Evolutionary conservation across 2,113 vertebrate genomes (phyloP).

Genomic region (Hippocampus comes): DNA sequence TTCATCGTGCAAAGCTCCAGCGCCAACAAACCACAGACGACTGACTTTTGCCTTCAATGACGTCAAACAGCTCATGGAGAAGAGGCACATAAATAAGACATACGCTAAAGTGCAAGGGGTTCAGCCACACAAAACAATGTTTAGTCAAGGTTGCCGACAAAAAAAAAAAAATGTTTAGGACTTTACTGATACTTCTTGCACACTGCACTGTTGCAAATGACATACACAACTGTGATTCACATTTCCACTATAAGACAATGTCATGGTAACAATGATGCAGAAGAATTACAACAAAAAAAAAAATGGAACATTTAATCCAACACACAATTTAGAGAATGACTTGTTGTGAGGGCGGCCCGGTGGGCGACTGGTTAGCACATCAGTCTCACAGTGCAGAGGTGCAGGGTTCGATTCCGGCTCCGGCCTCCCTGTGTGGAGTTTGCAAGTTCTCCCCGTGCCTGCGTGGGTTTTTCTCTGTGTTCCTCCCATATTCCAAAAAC

Average conservation of each 20-base stretch:
- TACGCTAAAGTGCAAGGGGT: slow-evolving; percentile 1
- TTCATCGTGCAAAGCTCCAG: slow-evolving; percentile 38
- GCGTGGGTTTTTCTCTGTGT: no score
- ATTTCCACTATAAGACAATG: neutral
- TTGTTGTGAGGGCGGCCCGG: no score
- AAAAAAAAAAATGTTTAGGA: slow-evolving; percentile 24
- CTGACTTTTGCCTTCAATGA: slow-evolving; percentile 31
- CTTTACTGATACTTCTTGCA: neutral
- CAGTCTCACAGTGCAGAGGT: no score
- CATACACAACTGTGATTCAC: neutral
- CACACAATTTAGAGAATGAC: neutral
- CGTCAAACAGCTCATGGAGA: slow-evolving; percentile 25
- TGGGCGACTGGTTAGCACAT: no score
- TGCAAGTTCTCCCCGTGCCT: no score
- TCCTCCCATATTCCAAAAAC: no score
- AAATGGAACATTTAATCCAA: neutral
- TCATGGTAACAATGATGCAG: neutral
- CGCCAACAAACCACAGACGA: slow-evolving; percentile 20
- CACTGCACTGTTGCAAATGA: neutral
- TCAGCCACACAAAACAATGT: slow-evolving; percentile 37
- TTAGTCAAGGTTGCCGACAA: slow-evolving; percentile 9
- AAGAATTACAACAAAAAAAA: neutral
- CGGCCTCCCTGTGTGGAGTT: no score
- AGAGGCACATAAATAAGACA: slow-evolving; percentile 56
- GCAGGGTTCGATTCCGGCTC: no score